Percentiles rank a stretch among this genome's conserved stretches.
Conservation (phyloP, 2,888 invertebrate genomes). For the Leptodirus hochenwartii region DNA sequence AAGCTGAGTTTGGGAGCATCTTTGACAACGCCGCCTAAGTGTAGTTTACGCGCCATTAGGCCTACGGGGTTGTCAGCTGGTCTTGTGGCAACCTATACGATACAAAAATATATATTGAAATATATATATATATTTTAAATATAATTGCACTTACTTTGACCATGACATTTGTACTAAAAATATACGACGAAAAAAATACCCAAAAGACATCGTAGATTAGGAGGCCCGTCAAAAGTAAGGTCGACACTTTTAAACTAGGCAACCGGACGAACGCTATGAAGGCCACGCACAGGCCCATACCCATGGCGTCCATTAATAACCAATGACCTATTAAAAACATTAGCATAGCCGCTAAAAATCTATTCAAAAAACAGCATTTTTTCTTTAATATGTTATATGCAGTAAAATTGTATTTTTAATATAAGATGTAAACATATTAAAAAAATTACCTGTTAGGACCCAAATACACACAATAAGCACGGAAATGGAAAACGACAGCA, state of each 20-base stretch:
- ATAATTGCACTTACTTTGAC: conserved; percentile 41
- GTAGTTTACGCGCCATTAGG: conserved; percentile 80
- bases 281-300: conserved; percentile 94
- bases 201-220: conserved; percentile 95
- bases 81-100: conserved; percentile 44
- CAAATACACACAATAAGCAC: conserved; percentile 91
- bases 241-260: conserved; percentile 91
- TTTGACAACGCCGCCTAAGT: conserved; percentile 74
- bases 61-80: conserved; percentile 88
- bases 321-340: conserved; percentile 48
- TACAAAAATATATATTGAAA: conserved; percentile 1
- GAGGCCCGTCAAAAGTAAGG: conserved; percentile 79
- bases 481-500: conserved; percentile 80
- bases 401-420: neutral
- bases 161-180: conserved; percentile 98
- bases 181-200: conserved; percentile 97
- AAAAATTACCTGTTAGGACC: conserved; percentile 62
- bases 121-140: conserved; percentile 6
- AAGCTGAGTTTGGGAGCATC: conserved; percentile 91
- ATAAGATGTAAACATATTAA: neutral
- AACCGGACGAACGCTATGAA: conserved; percentile 93
- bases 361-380: too few species aligned
- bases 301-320: conserved; percentile 97
- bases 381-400: too few species aligned
- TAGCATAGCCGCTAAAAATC: too few species aligned